Conservation (phyloP, 2,113 vertebrate species). For the Delphinapterus leucas region DNA sequence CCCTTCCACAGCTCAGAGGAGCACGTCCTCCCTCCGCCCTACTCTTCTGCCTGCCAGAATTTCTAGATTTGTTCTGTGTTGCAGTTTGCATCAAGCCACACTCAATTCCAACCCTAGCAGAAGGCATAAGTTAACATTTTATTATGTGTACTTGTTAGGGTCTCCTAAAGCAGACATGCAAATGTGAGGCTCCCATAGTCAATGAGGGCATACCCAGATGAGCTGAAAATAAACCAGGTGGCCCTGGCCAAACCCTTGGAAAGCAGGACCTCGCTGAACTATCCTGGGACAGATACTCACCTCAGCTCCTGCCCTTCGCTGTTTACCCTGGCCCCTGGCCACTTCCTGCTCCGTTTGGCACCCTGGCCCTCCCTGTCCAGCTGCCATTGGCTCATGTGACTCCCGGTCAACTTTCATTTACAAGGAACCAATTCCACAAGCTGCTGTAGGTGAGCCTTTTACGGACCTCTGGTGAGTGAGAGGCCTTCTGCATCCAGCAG, state of each 20-base stretch:
- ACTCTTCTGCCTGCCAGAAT: conserved; percentile 58
- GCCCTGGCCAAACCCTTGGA: conserved; percentile 63
- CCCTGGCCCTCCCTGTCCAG: background rate
- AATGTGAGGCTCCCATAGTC: conserved; percentile 57
- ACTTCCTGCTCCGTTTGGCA: conserved; percentile 59
- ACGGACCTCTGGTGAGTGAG: background rate
- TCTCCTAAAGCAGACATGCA: conserved; percentile 71
- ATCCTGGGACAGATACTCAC: conserved; percentile 48
- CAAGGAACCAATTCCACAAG: conserved; percentile 59
- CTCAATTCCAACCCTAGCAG: conserved; percentile 60
- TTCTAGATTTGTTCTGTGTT: conserved; percentile 73
- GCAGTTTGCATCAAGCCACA: conserved; percentile 61
- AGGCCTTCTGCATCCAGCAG: conserved; percentile 25
- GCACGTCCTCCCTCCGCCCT: conserved; percentile 27
- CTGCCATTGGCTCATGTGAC: conserved; percentile 49
- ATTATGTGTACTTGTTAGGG: conserved; percentile 63
- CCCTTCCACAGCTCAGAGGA: background rate
- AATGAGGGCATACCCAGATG: conserved; percentile 57
- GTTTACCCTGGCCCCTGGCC: conserved; percentile 61
- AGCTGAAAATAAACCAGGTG: conserved; percentile 62
- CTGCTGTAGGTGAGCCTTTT: conserved; percentile 67
- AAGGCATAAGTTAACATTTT: conserved; percentile 76
- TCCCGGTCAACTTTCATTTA: conserved; percentile 56
- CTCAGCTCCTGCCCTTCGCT: conserved; percentile 25
- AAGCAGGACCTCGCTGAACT: conserved; percentile 52